phyloP scores from a whole-genome alignment of 2,888 invertebrate genomes.

The Dusona sp. region DNA sequence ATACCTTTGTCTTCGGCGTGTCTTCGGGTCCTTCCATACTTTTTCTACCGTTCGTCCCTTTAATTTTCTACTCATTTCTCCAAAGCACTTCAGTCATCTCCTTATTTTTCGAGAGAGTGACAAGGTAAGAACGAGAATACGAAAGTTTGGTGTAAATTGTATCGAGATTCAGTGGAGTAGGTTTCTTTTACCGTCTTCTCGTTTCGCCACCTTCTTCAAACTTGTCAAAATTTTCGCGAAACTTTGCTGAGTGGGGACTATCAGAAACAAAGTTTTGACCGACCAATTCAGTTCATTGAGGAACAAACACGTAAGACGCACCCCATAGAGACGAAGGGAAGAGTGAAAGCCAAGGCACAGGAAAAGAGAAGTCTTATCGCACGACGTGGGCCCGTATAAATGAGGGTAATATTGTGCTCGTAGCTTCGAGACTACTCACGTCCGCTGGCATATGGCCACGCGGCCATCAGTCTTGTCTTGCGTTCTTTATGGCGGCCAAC shows the following conservation, averaged over 20 bases:
- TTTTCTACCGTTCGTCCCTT: slow-evolving; percentile 6
- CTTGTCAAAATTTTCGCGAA: slow-evolving; percentile 61
- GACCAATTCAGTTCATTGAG: slow-evolving; percentile 53
- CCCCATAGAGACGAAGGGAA: slow-evolving; percentile 27
- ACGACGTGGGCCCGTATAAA: slow-evolving; percentile 69
- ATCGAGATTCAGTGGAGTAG: slow-evolving; percentile 58
- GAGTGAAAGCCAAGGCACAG: slow-evolving; percentile 32
- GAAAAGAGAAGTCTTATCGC: slow-evolving; percentile 66
- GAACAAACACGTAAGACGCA: slow-evolving; percentile 49
- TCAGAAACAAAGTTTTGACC: slow-evolving; percentile 52
- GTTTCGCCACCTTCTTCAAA: slow-evolving; percentile 6
- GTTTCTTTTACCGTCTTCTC: slow-evolving; percentile 19
- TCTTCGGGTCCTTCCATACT: slow-evolving; percentile 32
- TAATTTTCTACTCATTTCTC: slow-evolving; percentile 49
- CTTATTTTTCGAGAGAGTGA: slow-evolving; percentile 6
- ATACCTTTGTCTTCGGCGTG: slow-evolving; percentile 53
- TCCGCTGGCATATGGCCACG: slow-evolving; percentile 69
- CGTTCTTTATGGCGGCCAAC: slow-evolving; percentile 26
- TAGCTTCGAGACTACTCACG: slow-evolving; percentile 70
- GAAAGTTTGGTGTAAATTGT: slow-evolving; percentile 52
- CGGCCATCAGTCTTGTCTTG: slow-evolving; percentile 67
- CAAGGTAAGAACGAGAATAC: not conserved
- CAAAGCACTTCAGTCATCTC: slow-evolving; percentile 47
- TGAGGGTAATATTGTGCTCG: slow-evolving; percentile 71
- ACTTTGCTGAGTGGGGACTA: slow-evolving; percentile 36